Base-by-base conservation (phyloP, 1,140 invertebrate species). In the Papilio glaucus region DNA sequence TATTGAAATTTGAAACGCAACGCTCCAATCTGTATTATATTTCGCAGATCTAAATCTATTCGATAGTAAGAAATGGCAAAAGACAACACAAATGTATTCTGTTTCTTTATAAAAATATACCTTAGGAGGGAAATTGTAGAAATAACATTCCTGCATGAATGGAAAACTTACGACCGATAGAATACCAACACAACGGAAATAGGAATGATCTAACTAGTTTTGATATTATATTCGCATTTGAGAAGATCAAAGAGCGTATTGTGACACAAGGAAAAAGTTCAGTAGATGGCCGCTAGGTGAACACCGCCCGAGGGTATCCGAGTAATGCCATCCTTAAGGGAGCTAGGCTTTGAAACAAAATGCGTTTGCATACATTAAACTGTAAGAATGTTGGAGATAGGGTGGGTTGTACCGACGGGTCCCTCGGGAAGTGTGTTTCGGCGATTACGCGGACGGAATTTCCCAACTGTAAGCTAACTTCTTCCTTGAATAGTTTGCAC, bases 361-460 rank as follows among this genome's bases (percentile, higher is more conserved):
- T 93, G 90, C 90, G 90, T 92, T 92, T 92, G 90, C 90, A 93
- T 93, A 93, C 85, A 91, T 92, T 92, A 90, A 92, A 91, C 84
- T 90, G 83, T 93, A 91, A 91, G 90, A 91, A 93, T 92, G 90
- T 90, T 84, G 79, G 82, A 91, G 86, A 91, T 90, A 90, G 85
- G 84, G 84, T 83, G 87, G 82, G 85, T 86, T 86, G 84, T 85
- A 82, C 82, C 74, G 76, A 57, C 72, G 81, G 80, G 83, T 87
- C 87, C 82, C 87, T 73, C 8, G 86, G 85, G 88, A 75, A 87
- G 78, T 83, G 82, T 89, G 89, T 91, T 92, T 89, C 80, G 88
- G 85, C 89, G 90, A 92, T 92, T 90, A 92, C 89, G 90, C 86
- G 88, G 78, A 83, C 84, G 82, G 90, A 91, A 93, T 93, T 90